These are phyloP conservation scores for Yasuhikotakia modesta DNA, from an alignment of 2,797 vertebrate species.

Conservation along the genomic window DNA sequence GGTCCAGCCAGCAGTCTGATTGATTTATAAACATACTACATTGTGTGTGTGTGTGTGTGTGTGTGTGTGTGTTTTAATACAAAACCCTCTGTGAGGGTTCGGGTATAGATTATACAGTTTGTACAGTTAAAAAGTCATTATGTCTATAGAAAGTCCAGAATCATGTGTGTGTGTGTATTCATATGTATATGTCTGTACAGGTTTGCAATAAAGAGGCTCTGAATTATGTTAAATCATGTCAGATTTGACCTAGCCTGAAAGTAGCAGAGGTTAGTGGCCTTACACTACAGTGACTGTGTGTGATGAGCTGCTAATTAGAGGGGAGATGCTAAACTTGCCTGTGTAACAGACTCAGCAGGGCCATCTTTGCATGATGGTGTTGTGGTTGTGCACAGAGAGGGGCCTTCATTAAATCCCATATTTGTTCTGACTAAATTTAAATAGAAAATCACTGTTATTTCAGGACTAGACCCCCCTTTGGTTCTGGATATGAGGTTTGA, in stretches of 20 bases:
- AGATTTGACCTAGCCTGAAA: conserved; percentile 68
- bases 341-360: not conserved
- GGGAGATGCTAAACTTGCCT: not conserved
- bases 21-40: too few species aligned
- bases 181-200: not conserved
- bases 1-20: too few species aligned
- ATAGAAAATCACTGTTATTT: conserved; percentile 24
- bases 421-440: conserved; percentile 13
- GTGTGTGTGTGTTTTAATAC: too few species aligned
- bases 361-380: not conserved
- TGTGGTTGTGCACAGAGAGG: not conserved
- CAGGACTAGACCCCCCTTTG: conserved; percentile 5
- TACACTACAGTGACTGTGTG: conserved; percentile 23
- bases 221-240: conserved; percentile 70
- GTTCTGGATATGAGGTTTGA: conserved; percentile 26
- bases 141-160: not conserved
- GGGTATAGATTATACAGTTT: too few species aligned
- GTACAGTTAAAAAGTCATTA: too few species aligned
- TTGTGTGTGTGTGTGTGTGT: too few species aligned
- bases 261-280: conserved; percentile 46
- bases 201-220: conserved; percentile 67
- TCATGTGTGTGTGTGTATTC: too few species aligned
- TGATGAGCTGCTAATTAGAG: conserved; percentile 34
- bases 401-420: conserved; percentile 1
- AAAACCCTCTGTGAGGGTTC: too few species aligned